A percentile compares a stretch with the other conserved stretches of the same genome.
Conservation (phyloP, 2,797 vertebrate species). For the Lateolabrax maculatus region DNA sequence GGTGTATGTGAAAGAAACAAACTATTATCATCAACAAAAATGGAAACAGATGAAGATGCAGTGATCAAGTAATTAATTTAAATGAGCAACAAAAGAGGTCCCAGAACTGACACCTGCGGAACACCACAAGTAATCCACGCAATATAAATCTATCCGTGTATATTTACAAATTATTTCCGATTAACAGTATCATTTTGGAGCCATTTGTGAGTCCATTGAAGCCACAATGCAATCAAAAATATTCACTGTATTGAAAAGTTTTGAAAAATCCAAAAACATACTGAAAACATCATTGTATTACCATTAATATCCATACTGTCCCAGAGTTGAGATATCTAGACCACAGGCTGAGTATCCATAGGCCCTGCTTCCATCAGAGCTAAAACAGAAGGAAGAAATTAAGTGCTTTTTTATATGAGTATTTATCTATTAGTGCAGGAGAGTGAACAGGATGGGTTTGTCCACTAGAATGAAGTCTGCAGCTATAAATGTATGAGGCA, state of each 20-base stretch:
- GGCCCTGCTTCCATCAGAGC: no score
- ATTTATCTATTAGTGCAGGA: conserved; percentile 36
- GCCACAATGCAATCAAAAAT: neutral
- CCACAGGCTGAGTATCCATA: neutral
- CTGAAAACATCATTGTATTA: neutral
- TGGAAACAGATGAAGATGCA: neutral
- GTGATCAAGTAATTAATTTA: neutral
- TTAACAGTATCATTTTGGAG: neutral
- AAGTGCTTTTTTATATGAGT: conserved; percentile 11
- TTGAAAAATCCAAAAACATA: neutral
- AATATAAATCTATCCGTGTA: neutral
- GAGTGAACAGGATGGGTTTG: conserved; percentile 34
- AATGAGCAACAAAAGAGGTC: neutral
- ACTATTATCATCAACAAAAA: neutral
- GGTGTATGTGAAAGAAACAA: neutral
- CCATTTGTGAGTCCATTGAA: neutral
- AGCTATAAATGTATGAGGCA: conserved; percentile 56
- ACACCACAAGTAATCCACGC: neutral
- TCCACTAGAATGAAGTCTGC: conserved; percentile 47
- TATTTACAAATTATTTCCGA: neutral
- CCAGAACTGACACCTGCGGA: neutral
- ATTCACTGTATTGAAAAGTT: neutral
- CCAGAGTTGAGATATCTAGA: neutral
- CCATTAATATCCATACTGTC: neutral
- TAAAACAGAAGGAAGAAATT: neutral